A percentile compares a stretch with the other conserved stretches of the same genome.
phyloP scores from a whole-genome alignment of 2,113 vertebrate species.

The Ailuropoda melanoleuca region DNA sequence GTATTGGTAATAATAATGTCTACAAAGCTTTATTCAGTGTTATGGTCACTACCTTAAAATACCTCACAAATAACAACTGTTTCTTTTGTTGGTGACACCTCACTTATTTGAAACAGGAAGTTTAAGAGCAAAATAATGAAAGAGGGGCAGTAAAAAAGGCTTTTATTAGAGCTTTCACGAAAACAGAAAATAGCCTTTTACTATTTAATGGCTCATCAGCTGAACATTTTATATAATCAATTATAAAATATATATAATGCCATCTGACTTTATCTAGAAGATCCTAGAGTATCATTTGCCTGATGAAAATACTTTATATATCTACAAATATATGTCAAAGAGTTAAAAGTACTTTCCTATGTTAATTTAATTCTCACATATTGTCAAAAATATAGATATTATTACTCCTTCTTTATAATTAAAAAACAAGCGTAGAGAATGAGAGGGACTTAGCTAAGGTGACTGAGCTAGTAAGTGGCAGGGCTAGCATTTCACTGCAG shows the following conservation, averaged over 20 bases:
- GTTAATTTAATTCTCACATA: background rate
- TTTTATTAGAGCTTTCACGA: background rate
- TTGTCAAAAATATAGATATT: background rate
- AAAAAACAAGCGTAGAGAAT: background rate
- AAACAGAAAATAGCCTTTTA: background rate
- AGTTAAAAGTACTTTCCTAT: background rate
- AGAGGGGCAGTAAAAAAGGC: background rate
- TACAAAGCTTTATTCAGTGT: background rate
- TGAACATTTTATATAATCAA: constrained; percentile 33
- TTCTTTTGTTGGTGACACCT: background rate
- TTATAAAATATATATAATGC: constrained; percentile 4
- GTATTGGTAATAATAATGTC: background rate
- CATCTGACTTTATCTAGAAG: constrained; percentile 13
- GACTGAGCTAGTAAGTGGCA: background rate
- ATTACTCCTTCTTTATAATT: background rate
- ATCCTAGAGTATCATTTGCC: background rate
- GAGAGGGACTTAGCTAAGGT: background rate
- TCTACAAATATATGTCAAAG: background rate
- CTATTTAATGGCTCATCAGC: background rate
- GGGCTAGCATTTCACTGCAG: background rate
- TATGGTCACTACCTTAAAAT: background rate
- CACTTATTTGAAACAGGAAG: background rate
- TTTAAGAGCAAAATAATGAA: constrained; percentile 23
- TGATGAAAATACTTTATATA: background rate
- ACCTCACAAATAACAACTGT: background rate